A percentile compares a stretch with the other conserved stretches of the same genome.
phyloP scores from a whole-genome alignment of 2,797 vertebrate species.

The Typhlichthys subterraneus region DNA sequence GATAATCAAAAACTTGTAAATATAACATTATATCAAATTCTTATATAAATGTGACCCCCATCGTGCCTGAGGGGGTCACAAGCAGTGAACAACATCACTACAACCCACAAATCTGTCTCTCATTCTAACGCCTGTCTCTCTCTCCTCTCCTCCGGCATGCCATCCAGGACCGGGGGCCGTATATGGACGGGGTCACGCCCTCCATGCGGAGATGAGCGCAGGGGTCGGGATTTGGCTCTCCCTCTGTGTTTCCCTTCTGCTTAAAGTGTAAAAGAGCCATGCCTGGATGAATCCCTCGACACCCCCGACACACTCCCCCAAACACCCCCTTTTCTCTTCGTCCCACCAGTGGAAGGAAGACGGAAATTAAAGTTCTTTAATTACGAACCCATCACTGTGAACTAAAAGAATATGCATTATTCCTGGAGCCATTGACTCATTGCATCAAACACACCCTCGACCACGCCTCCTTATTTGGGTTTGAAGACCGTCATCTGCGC shows the following conservation, averaged over 20 bases:
- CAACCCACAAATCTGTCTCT: background rate
- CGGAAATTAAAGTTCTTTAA: slow-evolving; percentile 80
- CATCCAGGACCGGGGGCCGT: slow-evolving; percentile 77
- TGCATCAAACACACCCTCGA: slow-evolving; percentile 50
- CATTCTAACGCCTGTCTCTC: slow-evolving; percentile 8
- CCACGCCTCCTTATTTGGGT: background rate
- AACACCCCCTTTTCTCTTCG: slow-evolving; percentile 5
- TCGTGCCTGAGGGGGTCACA: too few relatives aligned
- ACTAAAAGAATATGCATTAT: slow-evolving; percentile 89
- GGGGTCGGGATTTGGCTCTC: slow-evolving; percentile 66
- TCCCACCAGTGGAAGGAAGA: slow-evolving; percentile 54
- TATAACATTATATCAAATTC: too few relatives aligned
- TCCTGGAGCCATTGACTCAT: slow-evolving; percentile 87
- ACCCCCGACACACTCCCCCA: slow-evolving; percentile 13
- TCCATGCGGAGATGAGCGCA: slow-evolving; percentile 62
- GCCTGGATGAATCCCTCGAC: slow-evolving; percentile 51
- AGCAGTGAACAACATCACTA: too few relatives aligned
- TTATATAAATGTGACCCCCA: too few relatives aligned
- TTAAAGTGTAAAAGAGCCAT: slow-evolving; percentile 73
- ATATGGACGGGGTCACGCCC: slow-evolving; percentile 60
- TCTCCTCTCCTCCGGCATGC: slow-evolving; percentile 5
- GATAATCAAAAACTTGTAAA: too few relatives aligned
- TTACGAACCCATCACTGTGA: slow-evolving; percentile 96
- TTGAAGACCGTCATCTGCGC: background rate
- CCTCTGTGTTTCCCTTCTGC: slow-evolving; percentile 70